Conservation (phyloP, 2,797 vertebrate genomes). For the Typhlichthys subterraneus region DNA sequence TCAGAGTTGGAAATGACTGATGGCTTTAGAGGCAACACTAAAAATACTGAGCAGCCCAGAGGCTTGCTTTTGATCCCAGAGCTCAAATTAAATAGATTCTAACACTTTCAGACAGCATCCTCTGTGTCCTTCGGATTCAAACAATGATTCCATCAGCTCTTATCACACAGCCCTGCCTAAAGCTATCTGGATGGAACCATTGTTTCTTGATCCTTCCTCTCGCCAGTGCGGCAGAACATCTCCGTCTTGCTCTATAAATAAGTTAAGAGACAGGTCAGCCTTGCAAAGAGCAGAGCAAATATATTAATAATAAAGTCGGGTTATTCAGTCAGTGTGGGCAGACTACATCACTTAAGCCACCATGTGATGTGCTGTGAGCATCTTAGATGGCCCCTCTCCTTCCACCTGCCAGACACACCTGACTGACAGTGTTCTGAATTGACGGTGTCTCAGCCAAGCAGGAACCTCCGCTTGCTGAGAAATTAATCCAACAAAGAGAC, state of each 20-base stretch:
- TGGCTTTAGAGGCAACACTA: conserved; percentile 67
- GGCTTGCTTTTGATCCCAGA: conserved; percentile 69
- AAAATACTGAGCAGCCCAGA: conserved; percentile 67
- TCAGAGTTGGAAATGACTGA: conserved; percentile 70
- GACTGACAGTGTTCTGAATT: neutral
- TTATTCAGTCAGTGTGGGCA: neutral
- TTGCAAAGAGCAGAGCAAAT: conserved; percentile 51
- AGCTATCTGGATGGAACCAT: conserved; percentile 60
- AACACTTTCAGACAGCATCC: conserved; percentile 68
- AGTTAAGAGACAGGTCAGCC: conserved; percentile 54
- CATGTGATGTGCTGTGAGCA: neutral
- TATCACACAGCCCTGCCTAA: conserved; percentile 56
- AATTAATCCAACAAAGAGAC: too few species aligned
- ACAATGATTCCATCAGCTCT: conserved; percentile 70
- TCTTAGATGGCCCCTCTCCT: neutral
- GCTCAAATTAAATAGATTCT: conserved; percentile 68
- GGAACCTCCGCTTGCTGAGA: too few species aligned
- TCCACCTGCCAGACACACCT: conserved; percentile 8
- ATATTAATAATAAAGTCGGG: conserved; percentile 47
- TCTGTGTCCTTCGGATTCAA: conserved; percentile 68
- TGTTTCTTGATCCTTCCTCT: conserved; percentile 53
- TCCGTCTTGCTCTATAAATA: conserved; percentile 55
- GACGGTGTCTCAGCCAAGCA: too few species aligned
- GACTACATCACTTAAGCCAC: neutral
- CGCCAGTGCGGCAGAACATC: conserved; percentile 37